phyloP scores from a whole-genome alignment of 1,140 invertebrate species.

The Drosophila sproati region DNA sequence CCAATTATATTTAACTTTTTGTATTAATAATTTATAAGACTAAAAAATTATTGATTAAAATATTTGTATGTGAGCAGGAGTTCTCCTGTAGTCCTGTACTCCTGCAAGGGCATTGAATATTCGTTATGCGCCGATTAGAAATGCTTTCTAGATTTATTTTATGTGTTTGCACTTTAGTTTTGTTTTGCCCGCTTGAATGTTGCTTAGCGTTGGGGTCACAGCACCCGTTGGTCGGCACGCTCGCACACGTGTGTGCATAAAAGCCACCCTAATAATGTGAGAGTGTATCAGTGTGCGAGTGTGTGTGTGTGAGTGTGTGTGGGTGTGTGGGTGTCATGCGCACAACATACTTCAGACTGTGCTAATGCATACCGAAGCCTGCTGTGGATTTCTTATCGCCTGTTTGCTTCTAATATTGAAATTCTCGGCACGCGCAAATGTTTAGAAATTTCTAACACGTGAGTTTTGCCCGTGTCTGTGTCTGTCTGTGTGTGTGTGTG shows the following conservation, averaged over 20 bases:
- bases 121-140: not conserved
- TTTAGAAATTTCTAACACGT: conserved; percentile 81
- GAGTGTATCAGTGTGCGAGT: conserved; percentile 10
- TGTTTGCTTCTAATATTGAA: conserved; percentile 82
- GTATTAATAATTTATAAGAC: too few relatives aligned
- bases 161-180: conserved; percentile 30
- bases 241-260: conserved; percentile 12
- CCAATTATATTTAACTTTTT: too few relatives aligned
- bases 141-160: conserved; percentile 10
- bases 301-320: conserved; percentile 21
- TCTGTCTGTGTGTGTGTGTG: conserved; percentile 2
- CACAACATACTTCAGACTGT: conserved; percentile 54
- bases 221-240: conserved; percentile 15
- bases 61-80: too few relatives aligned
- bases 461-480: not conserved
- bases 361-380: conserved; percentile 71
- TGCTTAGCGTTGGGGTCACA: conserved; percentile 58
- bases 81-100: not conserved
- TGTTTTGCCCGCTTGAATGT: conserved; percentile 43
- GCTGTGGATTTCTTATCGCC: conserved; percentile 57
- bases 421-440: conserved; percentile 71
- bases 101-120: not conserved
- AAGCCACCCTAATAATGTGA: conserved; percentile 11
- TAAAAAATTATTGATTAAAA: too few relatives aligned
- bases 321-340: conserved; percentile 56